Evolutionary conservation across 2,888 invertebrate species (phyloP), one percentile per base, ranked within the genome.

Genomic region (Mycalesis mineus): DNA sequence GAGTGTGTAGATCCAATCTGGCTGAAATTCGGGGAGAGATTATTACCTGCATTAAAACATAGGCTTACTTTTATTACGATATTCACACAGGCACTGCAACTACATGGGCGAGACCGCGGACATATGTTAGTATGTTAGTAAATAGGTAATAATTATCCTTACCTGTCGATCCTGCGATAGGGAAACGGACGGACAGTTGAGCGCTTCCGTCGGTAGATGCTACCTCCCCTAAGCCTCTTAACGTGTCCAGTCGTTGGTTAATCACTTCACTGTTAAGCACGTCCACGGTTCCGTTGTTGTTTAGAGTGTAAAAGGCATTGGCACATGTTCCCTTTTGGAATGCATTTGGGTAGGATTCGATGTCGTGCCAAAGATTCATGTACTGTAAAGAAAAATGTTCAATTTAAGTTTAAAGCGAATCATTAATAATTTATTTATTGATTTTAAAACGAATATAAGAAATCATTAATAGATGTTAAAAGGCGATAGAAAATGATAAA

Each of bases 121-220:
- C 22, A 5, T 22, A 2, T 5, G 22, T 5, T 22, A 22, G 22
- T 22, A 22, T n/a, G n/a, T n/a, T n/a, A n/a, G n/a, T n/a, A n/a
- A n/a, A n/a, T n/a, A n/a, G n/a, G n/a, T n/a, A n/a, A 15, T 41
- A 15, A 36, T 4, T 41, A 14, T 41, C 11, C 44, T 44, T 11
- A 44, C 44, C n/a, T 22, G 17, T 28, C 0, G 28, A 22, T 7
- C 44, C 44, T 0, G 44, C 28, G 7, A 44, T 28, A 11, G 83
- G 83, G 72, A 94, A 94, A 11, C 91, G 91, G 78, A 93, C 93
- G 0, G 91, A 85, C 0, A 94, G 90, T 15, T 92, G 88, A 41
- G 91, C 94, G 61, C 83, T 86, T 1, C 84, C 87, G 68, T 93
- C 92, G 0, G 91, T 90, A 0, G 91, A 90, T 37, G 90, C 68